These are phyloP conservation scores for Drosophila borealis DNA, from an alignment of 2,888 invertebrate genomes.

Conservation along the genomic window DNA sequence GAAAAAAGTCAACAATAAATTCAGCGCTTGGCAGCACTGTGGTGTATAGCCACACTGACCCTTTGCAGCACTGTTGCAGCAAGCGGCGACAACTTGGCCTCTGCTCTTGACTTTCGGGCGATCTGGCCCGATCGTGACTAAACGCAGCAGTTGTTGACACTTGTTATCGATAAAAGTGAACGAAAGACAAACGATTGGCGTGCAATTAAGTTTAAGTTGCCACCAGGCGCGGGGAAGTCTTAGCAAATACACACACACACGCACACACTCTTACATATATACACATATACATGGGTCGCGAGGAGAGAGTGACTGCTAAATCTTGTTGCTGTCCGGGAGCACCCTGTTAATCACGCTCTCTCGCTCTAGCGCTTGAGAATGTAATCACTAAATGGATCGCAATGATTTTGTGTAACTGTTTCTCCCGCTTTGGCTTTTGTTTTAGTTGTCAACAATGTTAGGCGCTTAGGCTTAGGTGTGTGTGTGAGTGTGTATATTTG, in stretches of 20 bases:
- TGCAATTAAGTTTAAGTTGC: conserved; percentile 29
- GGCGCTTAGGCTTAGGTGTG: conserved; percentile 58
- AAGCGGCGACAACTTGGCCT: conserved; percentile 9
- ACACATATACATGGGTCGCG: neutral
- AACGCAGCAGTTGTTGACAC: conserved; percentile 37
- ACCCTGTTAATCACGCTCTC: conserved; percentile 20
- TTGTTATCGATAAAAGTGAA: conserved; percentile 29
- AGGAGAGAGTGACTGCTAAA: conserved; percentile 31
- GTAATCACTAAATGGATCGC: conserved; percentile 59
- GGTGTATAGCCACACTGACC: conserved; percentile 19
- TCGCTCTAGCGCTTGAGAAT: conserved; percentile 26
- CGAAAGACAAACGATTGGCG: conserved; percentile 21
- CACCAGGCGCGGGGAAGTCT: conserved; percentile 30
- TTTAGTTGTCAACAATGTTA: conserved; percentile 71
- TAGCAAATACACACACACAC: conserved; percentile 7
- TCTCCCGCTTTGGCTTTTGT: conserved; percentile 54
- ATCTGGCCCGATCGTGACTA: conserved; percentile 27
- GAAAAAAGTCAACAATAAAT: conserved; percentile 38
- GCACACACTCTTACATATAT: neutral
- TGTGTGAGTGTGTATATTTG: conserved; percentile 9
- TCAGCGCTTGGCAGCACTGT: conserved; percentile 28
- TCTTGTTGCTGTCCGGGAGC: conserved; percentile 35
- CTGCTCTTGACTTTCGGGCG: neutral
- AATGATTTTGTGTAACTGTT: conserved; percentile 38
- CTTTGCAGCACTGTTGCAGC: conserved; percentile 23